Base-by-base conservation (phyloP, 1,140 invertebrate genomes). In the Zaprionus davidi region DNA sequence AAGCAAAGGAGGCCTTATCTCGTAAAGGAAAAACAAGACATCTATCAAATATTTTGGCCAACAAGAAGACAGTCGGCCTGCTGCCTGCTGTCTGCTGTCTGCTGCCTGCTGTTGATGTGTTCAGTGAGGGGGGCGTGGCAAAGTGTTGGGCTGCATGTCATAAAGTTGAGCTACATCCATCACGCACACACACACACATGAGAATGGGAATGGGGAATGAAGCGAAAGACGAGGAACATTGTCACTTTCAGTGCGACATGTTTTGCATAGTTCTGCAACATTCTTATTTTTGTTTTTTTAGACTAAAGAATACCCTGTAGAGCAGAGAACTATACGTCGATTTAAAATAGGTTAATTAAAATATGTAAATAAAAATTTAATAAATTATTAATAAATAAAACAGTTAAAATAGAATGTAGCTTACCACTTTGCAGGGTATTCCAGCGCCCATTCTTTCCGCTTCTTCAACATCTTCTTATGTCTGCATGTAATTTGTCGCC, bases 121-220 rank as follows among this genome's bases (percentile, higher is more conserved):
- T 36, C 31, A 28, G 41, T 22, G 68, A 24, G 22, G 26, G 36
- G 20, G 34, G 24, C 17, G 38, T 24, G 55, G 22, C 34, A 46
- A 17, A 46, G 41, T 46, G 41, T 31, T 55, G 64, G 36, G 69
- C 36, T 36, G 49, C 56, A 63, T 66, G 68, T 82, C 82, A 85
- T 87, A 87, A 87, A 86, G 72, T 77, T 86, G 79, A 82, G 83
- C 79, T 69, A 79, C 82, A 86, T 86, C 67, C 82, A 86, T 86
- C 81, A 83, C 34, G 34, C 41, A 49, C 51, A 34, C 31, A 34
- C 24, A 12, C 11, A 28, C 6, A 12, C 3, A 4, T 13, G 51
- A 2, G 46, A 38, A 68, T 4, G 31, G 13, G 12, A 22, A 11
- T 34, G 31, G 31, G 2, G 36, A 17, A 7, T 11, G 20, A 24